Evolutionary conservation across 1,140 invertebrate species (phyloP), one percentile per base, ranked within the genome.

Genomic region (Lepidurus packardi): DNA sequence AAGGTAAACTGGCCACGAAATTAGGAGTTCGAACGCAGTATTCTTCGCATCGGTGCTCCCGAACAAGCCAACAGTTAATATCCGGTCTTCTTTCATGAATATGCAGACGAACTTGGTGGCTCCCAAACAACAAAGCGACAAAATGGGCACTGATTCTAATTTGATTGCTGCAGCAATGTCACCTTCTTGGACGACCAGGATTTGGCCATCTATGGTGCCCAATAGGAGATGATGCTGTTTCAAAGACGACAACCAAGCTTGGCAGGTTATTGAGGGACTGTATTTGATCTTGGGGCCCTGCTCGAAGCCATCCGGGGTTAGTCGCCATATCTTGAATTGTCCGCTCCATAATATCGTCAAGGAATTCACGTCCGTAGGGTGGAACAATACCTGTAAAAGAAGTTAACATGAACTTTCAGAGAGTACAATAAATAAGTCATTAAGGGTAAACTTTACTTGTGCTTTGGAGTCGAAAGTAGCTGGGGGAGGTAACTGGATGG

Each of bases 301-400:
- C 44, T 78, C 78, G 16, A 21, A 44, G 75, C 78, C 78, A 73
- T 78, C 78, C 21, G 78, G 78, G 25, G 78, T 78, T 10, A 78
- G 43, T 21, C 78, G 78, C 21, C 75, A 78, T 42, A 78, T 75
- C 47, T 74, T 73, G 41, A 78, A 24, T 16, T 73, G 11, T 11
- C 78, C 78, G 43, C 78, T 74, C 43, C 75, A 78, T 45, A 78
- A 43, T 5, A 78, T 44, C 6, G 43, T 44, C 11, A 78, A 43
- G 7, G 42, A 74, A 47, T 78, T 73, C 7, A 74, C 73, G 34
- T 78, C 78, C 43, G 73, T 74, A 7, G 78, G 78, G 16, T 78
- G 74, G 73, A 78, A 78, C 7, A 74, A 53, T 7, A 78, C 8
- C 78, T 78, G 21, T 0, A 45, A 25, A 11, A 41, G 44, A 45